These are phyloP conservation scores for Crypturellus tataupa DNA, from an alignment of 2,797 vertebrate genomes.

Conservation along the genomic window DNA sequence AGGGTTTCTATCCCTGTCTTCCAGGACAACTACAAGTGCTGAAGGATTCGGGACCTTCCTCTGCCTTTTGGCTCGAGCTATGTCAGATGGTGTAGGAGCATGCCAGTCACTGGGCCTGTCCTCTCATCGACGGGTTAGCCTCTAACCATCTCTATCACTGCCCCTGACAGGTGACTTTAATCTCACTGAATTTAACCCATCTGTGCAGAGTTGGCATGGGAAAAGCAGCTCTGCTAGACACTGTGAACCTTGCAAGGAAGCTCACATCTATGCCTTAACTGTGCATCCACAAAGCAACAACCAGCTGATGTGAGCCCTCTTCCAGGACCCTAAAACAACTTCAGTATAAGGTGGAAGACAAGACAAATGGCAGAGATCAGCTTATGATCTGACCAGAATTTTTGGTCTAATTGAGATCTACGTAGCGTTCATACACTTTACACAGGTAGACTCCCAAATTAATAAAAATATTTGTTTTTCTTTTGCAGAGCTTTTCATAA, in stretches of 20 bases:
- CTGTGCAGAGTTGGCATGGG: background rate
- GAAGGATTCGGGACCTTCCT: background rate
- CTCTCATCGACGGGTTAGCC: background rate
- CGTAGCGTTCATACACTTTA: background rate
- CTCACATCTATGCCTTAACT: background rate
- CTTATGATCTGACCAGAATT: background rate
- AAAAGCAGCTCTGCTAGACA: background rate
- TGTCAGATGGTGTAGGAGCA: background rate
- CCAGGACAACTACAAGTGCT: background rate
- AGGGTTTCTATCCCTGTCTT: background rate
- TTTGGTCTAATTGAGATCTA: background rate
- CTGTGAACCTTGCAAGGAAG: background rate
- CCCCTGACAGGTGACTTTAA: background rate
- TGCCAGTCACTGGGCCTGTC: fast-evolving
- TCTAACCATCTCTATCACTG: background rate
- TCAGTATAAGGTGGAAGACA: background rate
- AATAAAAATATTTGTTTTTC: background rate
- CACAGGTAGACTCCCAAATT: background rate
- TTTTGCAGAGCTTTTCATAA: background rate
- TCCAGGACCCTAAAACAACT: background rate
- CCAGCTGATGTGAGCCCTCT: background rate
- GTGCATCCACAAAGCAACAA: background rate
- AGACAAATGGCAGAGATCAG: background rate
- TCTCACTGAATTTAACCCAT: background rate
- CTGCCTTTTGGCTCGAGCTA: background rate